These are phyloP conservation scores for Drosophila anomalata DNA, from an alignment of 2,888 invertebrate species.

Conservation along the genomic window DNA sequence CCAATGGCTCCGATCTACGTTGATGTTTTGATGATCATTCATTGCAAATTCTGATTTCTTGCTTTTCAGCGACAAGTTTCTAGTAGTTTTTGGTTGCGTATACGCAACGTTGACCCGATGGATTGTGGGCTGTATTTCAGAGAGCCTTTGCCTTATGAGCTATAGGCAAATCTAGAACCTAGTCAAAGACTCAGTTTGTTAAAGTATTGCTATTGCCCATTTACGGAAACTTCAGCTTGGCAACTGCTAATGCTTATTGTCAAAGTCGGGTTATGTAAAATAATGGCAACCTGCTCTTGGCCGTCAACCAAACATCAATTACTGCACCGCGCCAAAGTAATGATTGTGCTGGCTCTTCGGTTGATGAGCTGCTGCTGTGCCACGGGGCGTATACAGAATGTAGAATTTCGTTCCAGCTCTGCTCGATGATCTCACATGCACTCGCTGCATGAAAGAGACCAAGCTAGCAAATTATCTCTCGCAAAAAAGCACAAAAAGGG, in stretches of 20 bases:
- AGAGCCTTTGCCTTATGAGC: too few relatives aligned
- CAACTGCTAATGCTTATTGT: slow-evolving; percentile 18
- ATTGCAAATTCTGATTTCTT: slow-evolving; percentile 38
- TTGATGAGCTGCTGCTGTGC: slow-evolving; percentile 51
- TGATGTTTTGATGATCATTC: neutral
- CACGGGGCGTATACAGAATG: slow-evolving; percentile 72
- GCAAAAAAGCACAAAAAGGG: neutral
- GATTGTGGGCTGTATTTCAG: neutral
- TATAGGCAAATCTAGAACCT: too few relatives aligned
- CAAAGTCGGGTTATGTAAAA: slow-evolving; percentile 73
- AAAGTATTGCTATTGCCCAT: too few relatives aligned
- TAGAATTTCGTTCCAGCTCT: slow-evolving; percentile 54
- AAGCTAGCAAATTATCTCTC: slow-evolving; percentile 59
- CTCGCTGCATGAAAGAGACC: slow-evolving; percentile 64
- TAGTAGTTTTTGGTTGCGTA: slow-evolving; percentile 42
- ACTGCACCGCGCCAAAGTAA: slow-evolving; percentile 26
- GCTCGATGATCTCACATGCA: slow-evolving; percentile 75
- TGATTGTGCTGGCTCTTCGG: slow-evolving; percentile 29
- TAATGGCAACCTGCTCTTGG: slow-evolving; percentile 75
- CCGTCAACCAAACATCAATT: slow-evolving; percentile 51
- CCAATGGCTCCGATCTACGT: too few relatives aligned
- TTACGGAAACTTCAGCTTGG: slow-evolving; percentile 36
- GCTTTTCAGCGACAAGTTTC: slow-evolving; percentile 18
- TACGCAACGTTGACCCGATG: slow-evolving; percentile 39
- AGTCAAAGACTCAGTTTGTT: too few relatives aligned